Conservation (phyloP, 1,140 invertebrate genomes). For the Diorhabda sublineata region DNA sequence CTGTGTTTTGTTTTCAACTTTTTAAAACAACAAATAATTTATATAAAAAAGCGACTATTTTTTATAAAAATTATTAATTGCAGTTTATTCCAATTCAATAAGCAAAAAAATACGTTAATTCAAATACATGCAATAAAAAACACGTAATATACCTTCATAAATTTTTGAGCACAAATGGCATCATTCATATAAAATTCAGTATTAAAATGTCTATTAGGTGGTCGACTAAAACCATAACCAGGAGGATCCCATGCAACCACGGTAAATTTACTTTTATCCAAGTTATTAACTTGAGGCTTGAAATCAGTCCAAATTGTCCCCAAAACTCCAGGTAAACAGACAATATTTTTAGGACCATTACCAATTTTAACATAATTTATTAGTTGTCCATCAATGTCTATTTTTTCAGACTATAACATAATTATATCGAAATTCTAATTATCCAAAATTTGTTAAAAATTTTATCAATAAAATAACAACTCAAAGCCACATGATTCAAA, state of each 20-base stretch:
- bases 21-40: no score
- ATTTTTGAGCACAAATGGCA: slow-evolving; percentile 61
- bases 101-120: no score
- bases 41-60: no score
- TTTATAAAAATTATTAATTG: no score
- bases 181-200: slow-evolving; percentile 71
- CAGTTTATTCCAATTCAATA: no score
- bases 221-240: slow-evolving; percentile 80
- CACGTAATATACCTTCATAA: slow-evolving; percentile 63
- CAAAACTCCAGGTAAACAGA: slow-evolving; percentile 74
- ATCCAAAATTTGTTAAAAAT: no score
- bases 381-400: slow-evolving; percentile 36
- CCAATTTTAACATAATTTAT: slow-evolving; percentile 73
- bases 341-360: slow-evolving; percentile 60
- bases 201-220: slow-evolving; percentile 68
- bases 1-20: no score
- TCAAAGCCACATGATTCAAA: no score
- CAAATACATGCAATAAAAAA: no score
- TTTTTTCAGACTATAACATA: slow-evolving; percentile 35
- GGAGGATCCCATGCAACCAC: slow-evolving; percentile 84
- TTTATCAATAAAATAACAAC: no score
- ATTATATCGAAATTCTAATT: neutral
- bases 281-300: slow-evolving; percentile 68
- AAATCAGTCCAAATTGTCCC: slow-evolving; percentile 78
- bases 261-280: slow-evolving; percentile 66